Evolutionary conservation across 2,797 vertebrate genomes (phyloP), one percentile per base, ranked within the genome.

Genomic region (Spinus olivaceus): DNA sequence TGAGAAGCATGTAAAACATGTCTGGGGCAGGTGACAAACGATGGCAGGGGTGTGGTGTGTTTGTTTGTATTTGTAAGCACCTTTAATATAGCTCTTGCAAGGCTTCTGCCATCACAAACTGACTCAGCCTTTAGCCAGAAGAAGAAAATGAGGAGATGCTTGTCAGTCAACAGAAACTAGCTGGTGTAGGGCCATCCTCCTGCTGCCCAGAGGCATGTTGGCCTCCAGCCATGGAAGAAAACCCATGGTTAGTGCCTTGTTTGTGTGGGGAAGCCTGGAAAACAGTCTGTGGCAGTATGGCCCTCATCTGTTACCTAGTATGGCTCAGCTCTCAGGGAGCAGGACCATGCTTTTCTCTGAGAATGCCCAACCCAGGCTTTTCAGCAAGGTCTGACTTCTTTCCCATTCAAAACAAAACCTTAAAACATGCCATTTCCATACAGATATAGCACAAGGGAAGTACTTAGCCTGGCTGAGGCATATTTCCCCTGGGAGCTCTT

Each of bases 171-270:
- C 67, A 87, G 84, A 78, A 77, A 60, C 33, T 47, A 41, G 14
- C 46, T 46, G 33, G 28, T 67, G 13, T 37, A 32, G 53, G 51
- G 35, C 66, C 16, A 35, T 79, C 39, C 33, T 24, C 1, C 0
- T 27, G 25, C 39, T 87, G 41, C 72, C 57, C 2, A 0, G 53
- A 78, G 41, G 10, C 1, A 0, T 18, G 30, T 0, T 85, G 74
- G 50, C 37, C 44, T 95, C 80, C 76, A 74, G 69, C 65, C 56
- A 3, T 3, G 22, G 0, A 4, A 88, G 27, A 50, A 92, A 87
- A 59, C 41, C 69, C n/a, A 9, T 16, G 47, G 41, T 37, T 83
- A 73, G 12, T 47, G 24, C 44, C 67, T 77, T 33, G 19, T 50
- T 53, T 82, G 17, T 61, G 71, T 30, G 21, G 33, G 33, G 74